Evolutionary conservation across 2,888 invertebrate species (phyloP), one percentile per base, ranked within the genome.

Genomic region (Agrochola circellaris): DNA sequence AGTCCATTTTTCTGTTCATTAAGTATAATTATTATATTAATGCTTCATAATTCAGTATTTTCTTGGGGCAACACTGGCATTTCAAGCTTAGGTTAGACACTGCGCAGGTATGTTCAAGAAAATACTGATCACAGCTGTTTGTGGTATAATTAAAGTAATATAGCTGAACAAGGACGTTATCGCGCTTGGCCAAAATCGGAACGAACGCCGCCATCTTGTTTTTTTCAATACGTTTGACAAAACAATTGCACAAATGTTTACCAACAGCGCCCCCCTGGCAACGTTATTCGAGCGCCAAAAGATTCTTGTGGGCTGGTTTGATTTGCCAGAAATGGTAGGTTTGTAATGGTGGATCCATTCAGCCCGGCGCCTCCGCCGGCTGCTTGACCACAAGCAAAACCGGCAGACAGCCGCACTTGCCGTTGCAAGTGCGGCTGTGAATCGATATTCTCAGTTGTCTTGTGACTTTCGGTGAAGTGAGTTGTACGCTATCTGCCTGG

Each of bases 121-220:
- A 84, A 73, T 65, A 67, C 51, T 56, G 61, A 72, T 73, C 60
- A 73, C 68, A 86, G 68, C 51, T 79, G 60, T 73, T 34, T 64
- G n/a, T 64, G 20, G 26, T 71, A 9, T 34, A 72, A 38, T 30
- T 0, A 42, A 80, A 62, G 8, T 58, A 58, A 56, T 70, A 56
- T 38, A 71, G 48, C 15, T 30, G 5, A n/a, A 34, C 23, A 17
- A 54, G 23, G 30, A 54, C 23, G 17, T 54, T 17, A 9, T 11
- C 9, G 48, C 48, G 45, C 8, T 30, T 30, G 54, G 23, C 51
- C 5, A 51, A 51, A 30, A 67, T 67, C 6, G 9, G 67, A 48
- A 30, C 45, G 13, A 30, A 23, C 26, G 45, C 15, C 8, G 51
- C 51, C 30, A 30, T 51, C 30, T 67, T 48, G 23, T 23, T 67